Base-by-base conservation (phyloP, 2,797 vertebrate species). In the Microctenopoma steveboyesi region DNA sequence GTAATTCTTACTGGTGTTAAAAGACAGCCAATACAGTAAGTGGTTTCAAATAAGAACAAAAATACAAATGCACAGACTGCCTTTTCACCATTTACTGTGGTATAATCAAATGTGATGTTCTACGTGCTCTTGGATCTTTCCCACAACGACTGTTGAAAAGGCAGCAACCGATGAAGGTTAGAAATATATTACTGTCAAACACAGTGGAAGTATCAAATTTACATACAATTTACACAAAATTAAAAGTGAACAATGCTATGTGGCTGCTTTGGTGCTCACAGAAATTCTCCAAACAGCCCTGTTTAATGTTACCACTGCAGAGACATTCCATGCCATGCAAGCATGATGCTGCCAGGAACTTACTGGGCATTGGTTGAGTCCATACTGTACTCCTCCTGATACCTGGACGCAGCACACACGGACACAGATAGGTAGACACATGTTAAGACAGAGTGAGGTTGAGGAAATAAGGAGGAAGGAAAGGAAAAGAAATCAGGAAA, bases 371-470 rank as follows among this genome's bases (percentile, higher is more conserved):
- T 94, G 83, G 93, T 95, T 62, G 94, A 95, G 86, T 95, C 94
- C 94, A 95, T 94, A 92, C 94, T 95, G 94, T 95, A 94, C 83
- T 95, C 94, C 90, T 95, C 94, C 86, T 92, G 92, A 89, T 94
- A 94, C 93, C 94, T 95, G 90, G 68, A 91, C 25, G 82, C 81
- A 84, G 84, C 85, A 92, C 85, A 92, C 84, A 88, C 64, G 88
- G 78, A 91, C 78, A 92, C 84, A 92, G 83, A 92, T 52, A 91
- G 66, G 82, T 35, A 35, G 33, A 35, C 55, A 91, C 39, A 89
- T 65, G 81, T 92, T 90, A 91, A 79, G 78, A 80, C 52, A 73
- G 59, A 65, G 68, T 1, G 25, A 47, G 57, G 56, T 66, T 1
- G 2, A 72, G 45, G 47, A 66, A 62, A 69, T 51, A 48, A 74